phyloP scores from a whole-genome alignment of 2,888 invertebrate genomes.

The Spilarctia lutea region DNA sequence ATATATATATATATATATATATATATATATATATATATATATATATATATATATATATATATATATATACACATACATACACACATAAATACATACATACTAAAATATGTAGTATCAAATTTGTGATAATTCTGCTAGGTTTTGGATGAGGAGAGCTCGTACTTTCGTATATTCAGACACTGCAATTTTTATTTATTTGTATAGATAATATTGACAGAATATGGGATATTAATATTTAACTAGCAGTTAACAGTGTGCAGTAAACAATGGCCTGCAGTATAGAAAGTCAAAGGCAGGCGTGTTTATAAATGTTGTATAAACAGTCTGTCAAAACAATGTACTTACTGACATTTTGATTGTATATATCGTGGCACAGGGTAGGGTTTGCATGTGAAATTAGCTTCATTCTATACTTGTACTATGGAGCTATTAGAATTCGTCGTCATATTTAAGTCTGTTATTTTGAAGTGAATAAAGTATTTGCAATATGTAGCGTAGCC shows the following conservation, averaged over 20 bases:
- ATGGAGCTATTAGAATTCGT: background rate
- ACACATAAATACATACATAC: too few species aligned
- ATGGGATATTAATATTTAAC: constrained; percentile 4
- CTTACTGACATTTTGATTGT: constrained; percentile 45
- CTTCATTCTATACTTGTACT: background rate
- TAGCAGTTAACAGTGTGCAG: constrained; percentile 2
- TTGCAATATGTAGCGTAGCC: background rate
- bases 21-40: too few species aligned
- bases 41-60: too few species aligned
- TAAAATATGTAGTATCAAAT: too few species aligned
- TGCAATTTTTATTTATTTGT: too few species aligned
- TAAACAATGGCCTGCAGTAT: constrained; percentile 21
- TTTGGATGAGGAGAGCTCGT: too few species aligned
- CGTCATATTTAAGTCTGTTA: background rate
- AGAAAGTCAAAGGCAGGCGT: constrained; percentile 22
- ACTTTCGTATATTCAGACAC: too few species aligned
- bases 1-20: too few species aligned
- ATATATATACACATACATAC: too few species aligned
- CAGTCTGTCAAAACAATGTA: constrained; percentile 48
- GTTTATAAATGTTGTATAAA: constrained; percentile 46
- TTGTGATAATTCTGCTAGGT: too few species aligned
- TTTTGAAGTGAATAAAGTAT: background rate
- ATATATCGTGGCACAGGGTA: constrained; percentile 27
- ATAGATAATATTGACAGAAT: background rate
- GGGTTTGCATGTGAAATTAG: constrained; percentile 18